phyloP scores from a whole-genome alignment of 1,140 invertebrate species.

The Trachymyrmex septentrionalis region DNA sequence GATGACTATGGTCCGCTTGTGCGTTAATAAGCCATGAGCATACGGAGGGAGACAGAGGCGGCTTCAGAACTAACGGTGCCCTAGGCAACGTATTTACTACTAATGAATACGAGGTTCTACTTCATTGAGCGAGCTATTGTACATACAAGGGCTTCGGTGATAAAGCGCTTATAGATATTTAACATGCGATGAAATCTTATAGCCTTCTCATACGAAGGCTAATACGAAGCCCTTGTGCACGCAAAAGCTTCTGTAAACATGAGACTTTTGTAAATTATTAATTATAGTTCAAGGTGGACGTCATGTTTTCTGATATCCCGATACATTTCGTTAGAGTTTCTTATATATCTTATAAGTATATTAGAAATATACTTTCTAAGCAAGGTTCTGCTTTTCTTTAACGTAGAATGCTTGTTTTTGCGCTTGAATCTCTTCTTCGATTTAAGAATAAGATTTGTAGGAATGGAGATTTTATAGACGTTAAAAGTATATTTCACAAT shows the following conservation, averaged over 20 bases:
- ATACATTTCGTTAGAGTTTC: background rate
- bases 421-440: background rate
- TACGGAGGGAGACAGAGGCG: constrained; percentile 34
- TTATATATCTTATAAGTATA: too few relatives aligned
- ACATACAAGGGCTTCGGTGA: constrained; percentile 3
- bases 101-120: constrained; percentile 16
- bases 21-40: constrained; percentile 48
- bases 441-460: background rate
- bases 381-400: background rate
- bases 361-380: background rate
- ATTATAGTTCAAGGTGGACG: background rate
- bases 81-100: constrained; percentile 34
- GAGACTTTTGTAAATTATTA: constrained; percentile 15
- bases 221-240: constrained; percentile 8
- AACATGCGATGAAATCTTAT: constrained; percentile 25
- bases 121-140: constrained; percentile 13
- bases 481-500: background rate
- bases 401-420: background rate
- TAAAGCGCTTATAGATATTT: constrained; percentile 31
- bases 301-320: background rate
- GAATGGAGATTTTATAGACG: background rate
- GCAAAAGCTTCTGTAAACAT: background rate
- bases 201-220: background rate
- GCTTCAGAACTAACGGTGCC: constrained; percentile 7
- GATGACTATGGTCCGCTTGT: constrained; percentile 48